These are phyloP conservation scores for Yponomeuta plumbellus DNA, from an alignment of 2,888 invertebrate species.

Conservation along the genomic window DNA sequence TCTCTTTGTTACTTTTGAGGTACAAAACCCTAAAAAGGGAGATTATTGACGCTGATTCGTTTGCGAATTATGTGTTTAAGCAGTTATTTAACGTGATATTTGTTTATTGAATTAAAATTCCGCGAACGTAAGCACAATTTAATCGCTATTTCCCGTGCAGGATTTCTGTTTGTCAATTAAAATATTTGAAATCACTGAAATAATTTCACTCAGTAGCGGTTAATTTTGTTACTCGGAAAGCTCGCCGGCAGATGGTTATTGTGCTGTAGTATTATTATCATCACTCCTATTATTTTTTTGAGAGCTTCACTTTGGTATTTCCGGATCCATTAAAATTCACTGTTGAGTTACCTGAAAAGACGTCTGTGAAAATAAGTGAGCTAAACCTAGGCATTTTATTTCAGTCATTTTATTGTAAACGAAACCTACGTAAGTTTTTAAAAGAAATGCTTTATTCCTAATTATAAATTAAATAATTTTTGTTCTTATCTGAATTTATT, in stretches of 20 bases:
- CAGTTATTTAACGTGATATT: constrained; percentile 56
- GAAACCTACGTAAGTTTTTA: no score
- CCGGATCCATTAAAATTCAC: no score
- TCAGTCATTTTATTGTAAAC: no score
- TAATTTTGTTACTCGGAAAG: constrained; percentile 58
- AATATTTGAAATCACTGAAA: constrained; percentile 70
- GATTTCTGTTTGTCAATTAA: constrained; percentile 74
- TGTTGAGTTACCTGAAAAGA: no score
- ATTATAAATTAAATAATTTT: no score
- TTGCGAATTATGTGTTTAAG: constrained; percentile 32
- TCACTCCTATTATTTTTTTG: neutral
- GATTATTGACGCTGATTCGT: neutral
- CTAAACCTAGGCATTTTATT: no score
- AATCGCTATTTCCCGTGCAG: constrained; percentile 59
- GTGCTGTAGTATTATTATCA: neutral
- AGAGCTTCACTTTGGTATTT: neutral
- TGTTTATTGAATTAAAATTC: constrained; percentile 66
- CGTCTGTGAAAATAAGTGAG: no score
- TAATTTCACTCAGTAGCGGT: constrained; percentile 63
- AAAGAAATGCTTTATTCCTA: no score
- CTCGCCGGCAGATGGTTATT: constrained; percentile 39
- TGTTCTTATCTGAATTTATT: no score
- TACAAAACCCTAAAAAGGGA: no score
- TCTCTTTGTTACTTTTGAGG: no score
- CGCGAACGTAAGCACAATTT: constrained; percentile 67